Percentiles rank a stretch among this genome's conserved stretches.
Conservation (phyloP, 2,888 invertebrate species). For the Ernsta delagoae region DNA sequence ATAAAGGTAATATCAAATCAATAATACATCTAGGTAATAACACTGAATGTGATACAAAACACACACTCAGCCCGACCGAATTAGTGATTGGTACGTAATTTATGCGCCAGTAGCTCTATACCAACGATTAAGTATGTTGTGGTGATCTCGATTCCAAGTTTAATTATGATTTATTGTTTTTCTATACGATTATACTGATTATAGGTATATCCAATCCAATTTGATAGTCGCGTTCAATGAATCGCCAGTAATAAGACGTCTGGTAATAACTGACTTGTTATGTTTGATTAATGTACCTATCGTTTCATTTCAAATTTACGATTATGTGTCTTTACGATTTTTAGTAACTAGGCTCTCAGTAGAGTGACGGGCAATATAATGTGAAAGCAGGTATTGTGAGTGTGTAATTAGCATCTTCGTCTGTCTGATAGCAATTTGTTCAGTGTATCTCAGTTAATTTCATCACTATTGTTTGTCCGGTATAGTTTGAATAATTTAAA, state of each 20-base stretch:
- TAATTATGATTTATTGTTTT: conserved; percentile 36
- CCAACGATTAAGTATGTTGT: conserved; percentile 26
- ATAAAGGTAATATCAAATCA: too few species aligned
- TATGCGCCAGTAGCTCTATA: conserved; percentile 19
- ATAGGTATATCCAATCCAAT: conserved; percentile 31
- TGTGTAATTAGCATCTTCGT: background rate
- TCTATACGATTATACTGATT: conserved; percentile 38
- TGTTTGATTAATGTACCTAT: conserved; percentile 31
- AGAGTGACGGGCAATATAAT: conserved; percentile 6
- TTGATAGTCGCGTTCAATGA: conserved; percentile 30
- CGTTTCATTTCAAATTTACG: conserved; percentile 19
- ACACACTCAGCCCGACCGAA: conserved; percentile 6
- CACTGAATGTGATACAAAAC: conserved; percentile 18
- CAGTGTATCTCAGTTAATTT: background rate
- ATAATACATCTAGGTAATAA: background rate
- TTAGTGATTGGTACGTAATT: conserved; percentile 19
- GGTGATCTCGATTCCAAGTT: conserved; percentile 23
- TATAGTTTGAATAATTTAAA: background rate
- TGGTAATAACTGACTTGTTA: conserved; percentile 20
- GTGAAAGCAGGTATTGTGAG: conserved; percentile 19
- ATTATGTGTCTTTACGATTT: conserved; percentile 7
- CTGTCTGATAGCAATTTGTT: background rate
- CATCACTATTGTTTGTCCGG: background rate
- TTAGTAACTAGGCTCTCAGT: conserved; percentile 13
- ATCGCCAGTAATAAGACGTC: conserved; percentile 18